These are phyloP conservation scores for Brachionus rubens DNA, from an alignment of 1,140 invertebrate genomes.

Conservation along the genomic window DNA sequence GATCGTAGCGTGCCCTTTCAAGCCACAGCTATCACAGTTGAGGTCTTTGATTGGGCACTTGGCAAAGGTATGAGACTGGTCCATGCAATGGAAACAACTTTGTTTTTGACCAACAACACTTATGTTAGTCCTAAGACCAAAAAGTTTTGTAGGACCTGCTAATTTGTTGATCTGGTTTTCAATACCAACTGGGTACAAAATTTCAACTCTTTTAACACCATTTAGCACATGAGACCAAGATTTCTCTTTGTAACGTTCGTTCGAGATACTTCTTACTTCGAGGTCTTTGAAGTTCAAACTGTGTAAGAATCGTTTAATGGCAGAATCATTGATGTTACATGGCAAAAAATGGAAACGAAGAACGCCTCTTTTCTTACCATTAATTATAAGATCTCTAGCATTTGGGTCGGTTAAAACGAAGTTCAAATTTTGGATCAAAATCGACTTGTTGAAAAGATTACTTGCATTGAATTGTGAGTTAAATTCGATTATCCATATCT, in stretches of 20 bases:
- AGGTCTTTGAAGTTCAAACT: background rate
- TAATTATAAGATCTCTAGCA: too few species aligned
- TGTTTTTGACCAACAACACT: background rate
- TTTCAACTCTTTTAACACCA: background rate
- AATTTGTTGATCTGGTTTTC: background rate
- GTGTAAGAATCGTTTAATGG: background rate
- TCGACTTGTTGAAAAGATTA: too few species aligned
- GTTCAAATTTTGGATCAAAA: too few species aligned
- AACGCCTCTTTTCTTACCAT: background rate
- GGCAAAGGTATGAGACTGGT: background rate
- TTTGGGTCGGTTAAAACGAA: too few species aligned
- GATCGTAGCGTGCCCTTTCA: background rate
- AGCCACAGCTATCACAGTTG: background rate
- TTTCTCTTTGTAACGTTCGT: background rate
- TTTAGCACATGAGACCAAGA: background rate
- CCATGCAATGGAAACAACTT: background rate
- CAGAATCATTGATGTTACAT: background rate
- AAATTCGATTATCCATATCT: too few species aligned
- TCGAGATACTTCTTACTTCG: background rate
- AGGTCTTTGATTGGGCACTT: background rate
- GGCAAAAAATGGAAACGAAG: background rate
- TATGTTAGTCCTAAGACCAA: background rate
- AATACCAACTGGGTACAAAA: background rate
- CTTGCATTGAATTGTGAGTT: too few species aligned
- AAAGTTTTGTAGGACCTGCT: background rate